Conservation (phyloP, 2,797 vertebrate species). For the Anniella stebbinsi region DNA sequence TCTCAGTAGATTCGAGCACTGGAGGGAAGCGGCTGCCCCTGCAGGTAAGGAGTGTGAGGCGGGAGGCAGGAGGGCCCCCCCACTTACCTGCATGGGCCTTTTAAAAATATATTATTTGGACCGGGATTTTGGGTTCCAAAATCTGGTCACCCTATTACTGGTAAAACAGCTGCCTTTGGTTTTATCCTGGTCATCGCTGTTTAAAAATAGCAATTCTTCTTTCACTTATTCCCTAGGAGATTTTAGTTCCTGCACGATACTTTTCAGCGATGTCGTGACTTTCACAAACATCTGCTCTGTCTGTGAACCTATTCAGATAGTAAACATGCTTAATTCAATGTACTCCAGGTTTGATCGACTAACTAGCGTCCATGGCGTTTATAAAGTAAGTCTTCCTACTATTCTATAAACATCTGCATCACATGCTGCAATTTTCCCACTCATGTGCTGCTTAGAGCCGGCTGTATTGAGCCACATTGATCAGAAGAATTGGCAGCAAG, state of each 20-base stretch:
- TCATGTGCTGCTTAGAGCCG: not conserved
- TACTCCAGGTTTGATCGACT: slow-evolving; percentile 85
- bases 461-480: too few species aligned
- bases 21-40: too few species aligned
- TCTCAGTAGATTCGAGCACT: too few species aligned
- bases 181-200: not conserved
- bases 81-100: too few species aligned
- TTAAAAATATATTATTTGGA: too few species aligned
- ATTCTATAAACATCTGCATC: not conserved
- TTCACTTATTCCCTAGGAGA: slow-evolving; percentile 75
- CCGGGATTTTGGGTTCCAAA: too few species aligned
- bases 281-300: slow-evolving; percentile 85
- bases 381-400: slow-evolving; percentile 76
- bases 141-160: too few species aligned
- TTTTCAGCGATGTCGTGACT: slow-evolving; percentile 86
- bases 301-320: slow-evolving; percentile 84
- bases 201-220: slow-evolving; percentile 21
- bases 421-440: not conserved
- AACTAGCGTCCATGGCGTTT: slow-evolving; percentile 80
- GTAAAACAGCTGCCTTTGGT: not conserved
- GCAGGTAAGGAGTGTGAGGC: too few species aligned
- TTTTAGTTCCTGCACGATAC: slow-evolving; percentile 83
- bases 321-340: slow-evolving; percentile 84
- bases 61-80: too few species aligned
- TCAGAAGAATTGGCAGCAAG: not conserved